These are phyloP conservation scores for Drosophila eohydei DNA, from an alignment of 2,888 invertebrate genomes.

Conservation along the genomic window DNA sequence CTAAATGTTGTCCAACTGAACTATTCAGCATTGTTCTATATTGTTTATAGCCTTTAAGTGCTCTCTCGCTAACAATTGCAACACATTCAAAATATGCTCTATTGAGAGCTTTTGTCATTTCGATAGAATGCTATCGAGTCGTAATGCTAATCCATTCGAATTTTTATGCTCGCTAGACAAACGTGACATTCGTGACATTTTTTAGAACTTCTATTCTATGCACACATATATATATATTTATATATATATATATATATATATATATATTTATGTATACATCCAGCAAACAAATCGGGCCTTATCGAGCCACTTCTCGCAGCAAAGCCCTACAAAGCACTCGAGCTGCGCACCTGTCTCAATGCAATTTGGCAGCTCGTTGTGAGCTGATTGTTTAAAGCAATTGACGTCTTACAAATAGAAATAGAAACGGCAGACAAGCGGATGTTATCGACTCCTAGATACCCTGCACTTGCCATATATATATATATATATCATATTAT, in stretches of 20 bases:
- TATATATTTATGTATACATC: neutral
- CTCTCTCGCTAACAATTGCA: neutral
- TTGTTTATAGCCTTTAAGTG: too few relatives aligned
- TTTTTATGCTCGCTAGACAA: conserved; percentile 9
- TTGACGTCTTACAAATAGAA: conserved; percentile 52
- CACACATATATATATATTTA: neutral
- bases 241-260: neutral
- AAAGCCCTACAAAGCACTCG: conserved; percentile 3
- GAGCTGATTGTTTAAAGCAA: conserved; percentile 51
- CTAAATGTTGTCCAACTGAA: too few relatives aligned
- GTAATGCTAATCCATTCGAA: neutral
- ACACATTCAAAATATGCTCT: neutral
- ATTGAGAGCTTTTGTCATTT: neutral
- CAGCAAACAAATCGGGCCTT: conserved; percentile 4
- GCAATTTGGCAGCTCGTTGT: conserved; percentile 30
- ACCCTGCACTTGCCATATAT: neutral
- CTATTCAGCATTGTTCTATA: too few relatives aligned
- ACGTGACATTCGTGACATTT: conserved; percentile 56
- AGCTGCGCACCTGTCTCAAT: conserved; percentile 34
- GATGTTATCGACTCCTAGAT: neutral
- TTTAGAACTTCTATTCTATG: conserved; percentile 1
- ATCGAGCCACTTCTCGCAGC: conserved; percentile 8
- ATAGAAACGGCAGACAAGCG: neutral
- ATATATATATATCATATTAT: neutral
- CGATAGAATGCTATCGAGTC: neutral